Evolutionary conservation across 1,140 invertebrate species (phyloP).

Genomic region (Schlechtendalia chinensis): DNA sequence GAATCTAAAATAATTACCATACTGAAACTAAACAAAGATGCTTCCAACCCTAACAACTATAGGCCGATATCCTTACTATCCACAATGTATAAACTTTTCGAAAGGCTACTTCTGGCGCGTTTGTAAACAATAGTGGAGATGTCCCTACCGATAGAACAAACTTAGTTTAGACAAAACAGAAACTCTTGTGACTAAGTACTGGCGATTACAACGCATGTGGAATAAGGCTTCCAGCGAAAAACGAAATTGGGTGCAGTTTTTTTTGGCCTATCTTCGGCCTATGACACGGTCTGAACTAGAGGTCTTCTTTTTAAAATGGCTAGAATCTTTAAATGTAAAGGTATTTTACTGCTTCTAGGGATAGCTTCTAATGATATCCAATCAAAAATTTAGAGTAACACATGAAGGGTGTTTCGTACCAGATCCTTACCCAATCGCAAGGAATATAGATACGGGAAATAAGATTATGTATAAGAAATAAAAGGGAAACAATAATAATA

Average conservation of each 20-base stretch:
- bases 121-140: neutral
- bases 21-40: constrained; percentile 3
- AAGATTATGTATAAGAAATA: no score
- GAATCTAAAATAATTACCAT: neutral
- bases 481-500: no score
- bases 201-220: neutral
- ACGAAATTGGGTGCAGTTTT: neutral
- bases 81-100: neutral
- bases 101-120: neutral
- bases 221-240: constrained; percentile 1
- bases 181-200: neutral
- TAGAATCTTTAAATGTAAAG: neutral
- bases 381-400: neutral
- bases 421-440: no score
- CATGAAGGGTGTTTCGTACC: neutral
- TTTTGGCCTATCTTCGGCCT: neutral
- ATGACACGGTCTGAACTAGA: no score
- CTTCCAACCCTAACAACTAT: no score
- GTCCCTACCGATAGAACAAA: neutral
- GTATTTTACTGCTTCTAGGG: neutral
- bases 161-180: neutral
- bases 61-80: constrained; percentile 1
- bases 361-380: neutral
- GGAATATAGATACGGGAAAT: no score
- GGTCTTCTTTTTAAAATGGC: neutral